phyloP scores from a whole-genome alignment of 2,797 vertebrate species.

The Smutsia gigantea region DNA sequence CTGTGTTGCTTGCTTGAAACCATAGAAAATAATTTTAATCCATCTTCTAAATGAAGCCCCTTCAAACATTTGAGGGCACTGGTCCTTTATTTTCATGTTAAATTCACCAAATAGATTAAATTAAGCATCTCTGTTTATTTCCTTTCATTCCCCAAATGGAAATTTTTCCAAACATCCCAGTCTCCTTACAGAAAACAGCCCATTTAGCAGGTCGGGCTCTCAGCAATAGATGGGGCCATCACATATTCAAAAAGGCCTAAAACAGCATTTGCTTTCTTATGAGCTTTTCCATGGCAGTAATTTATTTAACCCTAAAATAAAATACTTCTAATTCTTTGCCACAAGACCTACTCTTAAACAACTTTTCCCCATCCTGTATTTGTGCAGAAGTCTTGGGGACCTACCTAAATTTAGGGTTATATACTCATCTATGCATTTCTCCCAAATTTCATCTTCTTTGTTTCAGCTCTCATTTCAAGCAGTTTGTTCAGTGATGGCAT shows the following conservation, averaged over 20 bases:
- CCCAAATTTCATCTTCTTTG: background rate
- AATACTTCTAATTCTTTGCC: background rate
- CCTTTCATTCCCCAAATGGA: background rate
- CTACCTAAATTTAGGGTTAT: background rate
- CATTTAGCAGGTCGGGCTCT: background rate
- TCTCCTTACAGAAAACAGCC: background rate
- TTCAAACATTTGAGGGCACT: background rate
- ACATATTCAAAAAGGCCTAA: background rate
- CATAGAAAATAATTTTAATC: background rate
- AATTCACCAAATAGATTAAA: background rate
- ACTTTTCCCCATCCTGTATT: background rate
- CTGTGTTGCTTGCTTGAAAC: background rate
- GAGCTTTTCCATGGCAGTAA: background rate
- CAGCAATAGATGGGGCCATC: background rate
- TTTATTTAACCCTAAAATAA: slow-evolving; percentile 32
- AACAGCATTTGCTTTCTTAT: slow-evolving; percentile 27
- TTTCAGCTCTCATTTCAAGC: slow-evolving; percentile 29
- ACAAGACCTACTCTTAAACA: background rate
- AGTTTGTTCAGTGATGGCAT: slow-evolving; percentile 14
- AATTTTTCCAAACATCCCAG: background rate
- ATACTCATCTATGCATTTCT: background rate
- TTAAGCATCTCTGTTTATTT: background rate
- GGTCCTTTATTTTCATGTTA: background rate
- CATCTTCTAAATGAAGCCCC: background rate
- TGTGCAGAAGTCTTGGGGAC: background rate